phyloP scores from a whole-genome alignment of 2,888 invertebrate genomes.

The Aleiodes alternator region DNA sequence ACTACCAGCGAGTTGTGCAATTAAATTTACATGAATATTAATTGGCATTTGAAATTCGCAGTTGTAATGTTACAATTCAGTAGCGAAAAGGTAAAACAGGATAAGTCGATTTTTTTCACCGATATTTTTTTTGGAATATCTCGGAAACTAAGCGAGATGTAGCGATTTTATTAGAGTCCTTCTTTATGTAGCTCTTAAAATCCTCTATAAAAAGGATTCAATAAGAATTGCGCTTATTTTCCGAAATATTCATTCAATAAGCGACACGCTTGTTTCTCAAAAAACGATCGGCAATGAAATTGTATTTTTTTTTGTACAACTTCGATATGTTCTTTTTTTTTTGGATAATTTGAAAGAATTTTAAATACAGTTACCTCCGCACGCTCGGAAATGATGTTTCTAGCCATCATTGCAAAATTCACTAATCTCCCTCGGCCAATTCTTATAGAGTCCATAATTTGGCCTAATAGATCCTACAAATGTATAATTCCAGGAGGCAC shows the following conservation, averaged over 20 bases:
- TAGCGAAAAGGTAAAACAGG: no score
- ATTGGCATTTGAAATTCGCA: not conserved
- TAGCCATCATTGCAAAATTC: constrained; percentile 70
- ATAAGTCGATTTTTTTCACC: no score
- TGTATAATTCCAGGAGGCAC: constrained; percentile 42
- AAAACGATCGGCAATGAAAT: no score
- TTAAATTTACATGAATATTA: not conserved
- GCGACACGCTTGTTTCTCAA: no score
- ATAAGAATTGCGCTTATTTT: no score
- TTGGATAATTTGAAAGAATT: not conserved
- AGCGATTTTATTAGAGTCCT: no score
- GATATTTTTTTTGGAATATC: no score
- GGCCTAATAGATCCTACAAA: constrained; percentile 71
- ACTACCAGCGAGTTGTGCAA: not conserved
- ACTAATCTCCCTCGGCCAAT: constrained; percentile 71
- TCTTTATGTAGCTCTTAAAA: no score
- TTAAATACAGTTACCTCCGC: constrained; percentile 67
- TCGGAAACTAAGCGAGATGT: no score
- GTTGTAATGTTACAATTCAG: not conserved
- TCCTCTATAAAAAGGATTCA: no score
- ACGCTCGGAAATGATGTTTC: constrained; percentile 69
- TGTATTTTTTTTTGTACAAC: no score
- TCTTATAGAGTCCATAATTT: constrained; percentile 69
- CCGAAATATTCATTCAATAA: no score
- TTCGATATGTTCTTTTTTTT: not conserved